These are phyloP conservation scores for Liopterus haemorrhoidalis DNA, from an alignment of 2,888 invertebrate species.

Conservation along the genomic window DNA sequence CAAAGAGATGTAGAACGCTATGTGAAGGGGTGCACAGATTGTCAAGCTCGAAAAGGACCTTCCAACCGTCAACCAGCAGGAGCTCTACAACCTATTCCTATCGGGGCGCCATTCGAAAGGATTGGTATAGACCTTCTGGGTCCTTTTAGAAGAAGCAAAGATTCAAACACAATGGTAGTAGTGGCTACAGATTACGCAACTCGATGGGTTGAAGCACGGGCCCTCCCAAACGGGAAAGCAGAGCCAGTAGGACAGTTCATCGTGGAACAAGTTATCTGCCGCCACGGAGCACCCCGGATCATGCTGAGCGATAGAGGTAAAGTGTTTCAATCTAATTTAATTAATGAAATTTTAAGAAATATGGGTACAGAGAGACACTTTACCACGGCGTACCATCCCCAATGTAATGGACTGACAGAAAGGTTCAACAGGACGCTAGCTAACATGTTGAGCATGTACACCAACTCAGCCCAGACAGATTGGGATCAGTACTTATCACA, in stretches of 20 bases:
- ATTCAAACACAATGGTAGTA: conserved; percentile 29
- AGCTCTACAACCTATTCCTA: conserved; percentile 13
- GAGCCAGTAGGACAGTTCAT: conserved; percentile 22
- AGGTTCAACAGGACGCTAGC: conserved; percentile 30
- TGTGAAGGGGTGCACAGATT: conserved; percentile 25
- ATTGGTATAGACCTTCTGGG: conserved; percentile 30
- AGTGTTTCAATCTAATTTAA: conserved; percentile 27
- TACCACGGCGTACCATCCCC: no score
- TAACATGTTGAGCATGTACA: no score
- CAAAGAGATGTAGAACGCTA: conserved; percentile 23
- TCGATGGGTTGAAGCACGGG: conserved; percentile 26
- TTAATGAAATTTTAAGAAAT: conserved; percentile 24
- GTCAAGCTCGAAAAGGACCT: conserved; percentile 28
- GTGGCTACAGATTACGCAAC: conserved; percentile 34
- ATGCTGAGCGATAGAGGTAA: conserved; percentile 9
- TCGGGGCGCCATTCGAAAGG: conserved; percentile 21
- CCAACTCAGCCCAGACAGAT: no score
- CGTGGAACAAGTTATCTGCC: conserved; percentile 10
- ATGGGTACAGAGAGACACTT: no score
- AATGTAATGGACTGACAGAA: conserved; percentile 27
- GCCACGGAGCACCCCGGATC: conserved; percentile 2
- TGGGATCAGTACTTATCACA: no score
- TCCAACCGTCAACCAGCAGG: conserved; percentile 22
- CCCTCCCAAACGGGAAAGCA: conserved; percentile 26
- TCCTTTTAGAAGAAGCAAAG: conserved; percentile 27